Evolutionary conservation across 1,140 invertebrate genomes (phyloP).

Genomic region (Nasonia longicornis): DNA sequence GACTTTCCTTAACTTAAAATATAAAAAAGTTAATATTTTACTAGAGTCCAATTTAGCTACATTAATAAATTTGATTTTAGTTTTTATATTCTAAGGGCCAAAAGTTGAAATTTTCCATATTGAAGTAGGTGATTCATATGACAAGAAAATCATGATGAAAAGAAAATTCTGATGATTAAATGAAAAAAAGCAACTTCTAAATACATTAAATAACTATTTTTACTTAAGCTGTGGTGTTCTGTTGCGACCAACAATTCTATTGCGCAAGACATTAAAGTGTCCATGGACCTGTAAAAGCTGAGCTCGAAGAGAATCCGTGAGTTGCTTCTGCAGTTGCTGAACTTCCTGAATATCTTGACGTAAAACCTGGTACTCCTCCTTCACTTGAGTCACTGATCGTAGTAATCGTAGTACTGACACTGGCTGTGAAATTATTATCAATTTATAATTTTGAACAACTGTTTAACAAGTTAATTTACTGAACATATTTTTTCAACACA

Average conservation of each 20-base stretch:
- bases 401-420: slow-evolving; percentile 71
- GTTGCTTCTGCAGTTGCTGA: slow-evolving; percentile 72
- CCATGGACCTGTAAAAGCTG: slow-evolving; percentile 66
- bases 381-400: slow-evolving; percentile 72
- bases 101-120: slow-evolving; percentile 10
- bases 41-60: background rate
- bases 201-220: slow-evolving; percentile 40
- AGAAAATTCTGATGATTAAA: slow-evolving; percentile 38
- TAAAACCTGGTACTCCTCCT: slow-evolving; percentile 72
- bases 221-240: slow-evolving; percentile 60
- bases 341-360: slow-evolving; percentile 72
- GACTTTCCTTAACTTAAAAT: slow-evolving; percentile 19
- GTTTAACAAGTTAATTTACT: background rate
- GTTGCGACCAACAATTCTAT: slow-evolving; percentile 61
- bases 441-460: slow-evolving; percentile 19
- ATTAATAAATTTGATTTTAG: background rate
- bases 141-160: slow-evolving; percentile 16
- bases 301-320: slow-evolving; percentile 69
- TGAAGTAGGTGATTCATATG: background rate
- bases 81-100: slow-evolving; percentile 9
- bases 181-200: slow-evolving; percentile 34
- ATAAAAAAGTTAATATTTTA: background rate
- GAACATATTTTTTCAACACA: slow-evolving; percentile 32
- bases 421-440: slow-evolving; percentile 51
- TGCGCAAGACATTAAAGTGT: slow-evolving; percentile 64